Evolutionary conservation across 2,113 vertebrate species (phyloP), one percentile per base, ranked within the genome.

Genomic region (Tinamus guttatus): DNA sequence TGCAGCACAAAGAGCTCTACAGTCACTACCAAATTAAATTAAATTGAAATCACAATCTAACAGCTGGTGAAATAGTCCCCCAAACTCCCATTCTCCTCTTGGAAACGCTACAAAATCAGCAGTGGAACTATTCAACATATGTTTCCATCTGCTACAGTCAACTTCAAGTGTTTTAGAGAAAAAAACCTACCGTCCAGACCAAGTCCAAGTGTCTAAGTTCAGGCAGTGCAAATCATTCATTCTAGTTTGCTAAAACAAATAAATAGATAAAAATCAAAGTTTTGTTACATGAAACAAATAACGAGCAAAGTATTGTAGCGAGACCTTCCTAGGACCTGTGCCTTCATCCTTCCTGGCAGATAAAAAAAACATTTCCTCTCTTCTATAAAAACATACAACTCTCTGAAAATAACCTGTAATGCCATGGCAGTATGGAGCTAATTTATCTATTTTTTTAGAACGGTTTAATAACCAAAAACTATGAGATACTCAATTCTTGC

Each of bases 191-290:
- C 99, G 98, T 98, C 99, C 99, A 95, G 99, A 98, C 99, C 99
- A 99, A 19, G 97, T 98, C 99, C 99, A 99, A 9, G 98, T 97
- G 78, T 99, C 98, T 90, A 99, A 97, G 94, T 99, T 98, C 74
- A 99, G 96, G 96, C 97, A 99, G 97, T 99, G 98, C 86, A 99
- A 97, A 94, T 99, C 99, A 97, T 97, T 99, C 93, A 98, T 99
- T 89, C 99, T 98, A 24, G 98, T 99, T 98, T 99, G 99, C 99
- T 99, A 97, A 59, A 97, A 98, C 71, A 94, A 96, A 97, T 67
- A 40, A 36, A 82, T 38, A 90, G 83, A 96, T 47, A 85, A 94
- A 92, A 92, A 96, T 28, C 81, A 74, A 90, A 89, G 40, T 45
- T 2, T 40, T 40, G 56, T 97, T 93, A 95, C 45, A 91, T 91